Base-by-base conservation (phyloP, 2,113 vertebrate genomes). In the Oceanites oceanicus region DNA sequence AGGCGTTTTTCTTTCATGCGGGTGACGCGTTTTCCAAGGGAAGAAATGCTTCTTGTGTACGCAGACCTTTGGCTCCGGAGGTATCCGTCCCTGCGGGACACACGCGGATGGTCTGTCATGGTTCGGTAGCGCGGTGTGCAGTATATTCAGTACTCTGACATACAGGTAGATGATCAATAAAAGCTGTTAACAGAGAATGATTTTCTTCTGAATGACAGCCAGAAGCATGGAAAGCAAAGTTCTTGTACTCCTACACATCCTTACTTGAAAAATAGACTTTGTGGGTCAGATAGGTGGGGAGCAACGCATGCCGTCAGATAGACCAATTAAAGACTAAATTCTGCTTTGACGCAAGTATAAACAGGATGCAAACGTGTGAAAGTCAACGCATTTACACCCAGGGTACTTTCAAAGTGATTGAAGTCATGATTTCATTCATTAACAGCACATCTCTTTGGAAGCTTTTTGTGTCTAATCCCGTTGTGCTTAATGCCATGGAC, bases 61-160 rank as follows among this genome's bases (percentile, higher is more conserved):
- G 8, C 38, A 47, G 50, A 18, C 5, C 36, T 30, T 10, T 55
- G 44, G 29, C 13, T 5, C 44, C 40, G 18, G 53, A 22, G 10
- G 34, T 15, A 3, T 27, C 66, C 15, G 2, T 34, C 45, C 38
- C 27, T 7, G 3, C 0, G 2, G 22, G 10, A 5, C 17, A 1
- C 36, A 15, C 4, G 1, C 70, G 10, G 38, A 10, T 13, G 1
- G 5, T 47, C 47, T 56, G 45, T 18, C 25, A 6, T 76, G 16
- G 22, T 32, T 71, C 71, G 38, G 42, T 19, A 11, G 62, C 45
- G 36, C 42, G 42, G 47, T 56, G 87, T 78, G 75, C 73, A 36
- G 6, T 32, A 7, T 15, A 10, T 49, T 59, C 53, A 27, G 38
- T 15, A 3, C 21, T 42, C 47, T 75, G 59, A 30, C 26, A 8